A percentile compares a stretch with the other conserved stretches of the same genome.
These are phyloP conservation scores for Zygaena filipendulae DNA, from an alignment of 2,888 invertebrate genomes.

Conservation along the genomic window DNA sequence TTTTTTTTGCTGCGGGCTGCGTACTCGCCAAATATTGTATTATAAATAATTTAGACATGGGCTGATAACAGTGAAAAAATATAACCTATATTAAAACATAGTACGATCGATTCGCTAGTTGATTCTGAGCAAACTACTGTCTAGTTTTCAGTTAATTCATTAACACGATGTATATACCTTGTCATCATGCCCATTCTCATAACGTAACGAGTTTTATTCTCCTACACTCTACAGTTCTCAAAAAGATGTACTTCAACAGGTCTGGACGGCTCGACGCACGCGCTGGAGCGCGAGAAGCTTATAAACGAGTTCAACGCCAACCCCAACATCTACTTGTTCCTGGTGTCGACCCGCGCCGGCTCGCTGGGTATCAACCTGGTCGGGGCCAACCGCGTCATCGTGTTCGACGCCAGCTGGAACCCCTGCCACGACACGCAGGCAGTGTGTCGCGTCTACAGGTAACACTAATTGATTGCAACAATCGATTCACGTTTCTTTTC, in stretches of 20 bases:
- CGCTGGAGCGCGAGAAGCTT: constrained; percentile 92
- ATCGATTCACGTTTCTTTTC: no score
- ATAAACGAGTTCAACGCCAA: constrained; percentile 97
- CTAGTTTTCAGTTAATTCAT: no score
- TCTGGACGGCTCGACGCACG: constrained; percentile 95
- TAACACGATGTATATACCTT: no score
- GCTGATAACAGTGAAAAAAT: no score
- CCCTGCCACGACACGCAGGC: constrained; percentile 99
- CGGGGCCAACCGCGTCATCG: constrained; percentile 96
- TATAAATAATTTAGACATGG: no score
- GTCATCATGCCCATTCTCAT: no score
- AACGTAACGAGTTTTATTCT: constrained; percentile 1
- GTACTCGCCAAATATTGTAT: no score
- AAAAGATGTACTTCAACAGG: constrained; percentile 58
- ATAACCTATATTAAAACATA: no score
- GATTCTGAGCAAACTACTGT: no score
- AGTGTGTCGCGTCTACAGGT: constrained; percentile 93
- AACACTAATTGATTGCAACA: no score
- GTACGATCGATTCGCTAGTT: no score
- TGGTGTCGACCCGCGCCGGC: constrained; percentile 96
- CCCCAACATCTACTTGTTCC: constrained; percentile 86
- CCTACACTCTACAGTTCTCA: not conserved
- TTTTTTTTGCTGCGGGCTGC: no score
- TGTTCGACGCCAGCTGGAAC: constrained; percentile 99
- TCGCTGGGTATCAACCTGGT: constrained; percentile 97